These are phyloP conservation scores for Coryphaenoides rupestris DNA, from an alignment of 2,113 vertebrate genomes.

Conservation along the genomic window DNA sequence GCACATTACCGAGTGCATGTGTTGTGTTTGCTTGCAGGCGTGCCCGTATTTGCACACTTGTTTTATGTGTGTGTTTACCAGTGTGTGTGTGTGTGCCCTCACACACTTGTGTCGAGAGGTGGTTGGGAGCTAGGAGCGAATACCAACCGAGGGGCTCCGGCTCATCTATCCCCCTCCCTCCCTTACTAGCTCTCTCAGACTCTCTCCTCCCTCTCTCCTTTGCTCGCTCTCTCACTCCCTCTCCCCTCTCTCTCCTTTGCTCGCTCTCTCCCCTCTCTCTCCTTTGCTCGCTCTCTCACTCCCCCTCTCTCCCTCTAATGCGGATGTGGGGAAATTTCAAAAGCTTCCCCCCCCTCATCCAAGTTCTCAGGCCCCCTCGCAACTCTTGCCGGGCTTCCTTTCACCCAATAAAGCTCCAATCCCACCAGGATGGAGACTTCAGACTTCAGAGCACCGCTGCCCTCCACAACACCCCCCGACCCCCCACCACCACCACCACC, in stretches of 20 bases:
- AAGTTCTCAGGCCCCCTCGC: slow-evolving; percentile 76
- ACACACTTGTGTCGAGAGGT: slow-evolving; percentile 22
- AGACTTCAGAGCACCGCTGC: slow-evolving; percentile 57
- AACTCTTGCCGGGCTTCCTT: slow-evolving; percentile 52
- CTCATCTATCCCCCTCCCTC: slow-evolving; percentile 64
- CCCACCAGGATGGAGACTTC: slow-evolving; percentile 37
- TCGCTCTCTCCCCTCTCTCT: too few species aligned
- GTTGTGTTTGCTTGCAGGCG: slow-evolving; percentile 25
- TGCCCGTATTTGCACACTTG: slow-evolving; percentile 38
- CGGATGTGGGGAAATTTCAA: slow-evolving; percentile 79
- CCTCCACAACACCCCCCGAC: slow-evolving; percentile 4
- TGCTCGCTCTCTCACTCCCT: too few species aligned
- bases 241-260: too few species aligned
- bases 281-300: slow-evolving; percentile 47
- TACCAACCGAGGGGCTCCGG: slow-evolving; percentile 72
- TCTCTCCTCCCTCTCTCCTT: too few species aligned
- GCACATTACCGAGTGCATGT: slow-evolving; percentile 10
- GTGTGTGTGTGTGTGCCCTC: slow-evolving; percentile 13
- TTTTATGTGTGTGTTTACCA: slow-evolving; percentile 28
- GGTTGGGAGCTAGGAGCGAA: slow-evolving; percentile 70
- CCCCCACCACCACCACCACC: neutral
- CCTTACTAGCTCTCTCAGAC: too few species aligned
- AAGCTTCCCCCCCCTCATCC: slow-evolving; percentile 80
- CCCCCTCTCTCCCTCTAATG: slow-evolving; percentile 61
- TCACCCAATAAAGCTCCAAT: slow-evolving; percentile 61